phyloP scores from a whole-genome alignment of 2,113 vertebrate genomes.

The Columbina picui region DNA sequence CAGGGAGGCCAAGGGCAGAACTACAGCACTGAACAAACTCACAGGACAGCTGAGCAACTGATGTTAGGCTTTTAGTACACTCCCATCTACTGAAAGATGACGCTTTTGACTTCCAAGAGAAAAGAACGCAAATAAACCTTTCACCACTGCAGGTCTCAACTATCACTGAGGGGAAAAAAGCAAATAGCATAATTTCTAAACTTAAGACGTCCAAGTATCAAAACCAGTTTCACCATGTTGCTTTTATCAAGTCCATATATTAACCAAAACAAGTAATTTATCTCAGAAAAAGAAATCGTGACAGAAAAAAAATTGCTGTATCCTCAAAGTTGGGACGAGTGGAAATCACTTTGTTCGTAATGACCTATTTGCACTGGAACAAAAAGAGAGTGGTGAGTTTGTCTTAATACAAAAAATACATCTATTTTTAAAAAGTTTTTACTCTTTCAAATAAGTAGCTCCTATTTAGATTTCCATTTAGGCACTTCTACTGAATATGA shows the following conservation, averaged over 20 bases:
- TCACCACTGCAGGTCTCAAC: background rate
- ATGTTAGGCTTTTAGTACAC: background rate
- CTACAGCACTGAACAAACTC: background rate
- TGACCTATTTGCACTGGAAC: background rate
- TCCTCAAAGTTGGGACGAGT: background rate
- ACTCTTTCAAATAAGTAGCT: background rate
- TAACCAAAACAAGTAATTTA: background rate
- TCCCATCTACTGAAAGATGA: background rate
- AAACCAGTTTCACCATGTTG: rapidly evolving
- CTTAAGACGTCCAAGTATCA: background rate
- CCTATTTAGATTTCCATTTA: background rate
- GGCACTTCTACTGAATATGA: background rate
- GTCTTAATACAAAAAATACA: background rate
- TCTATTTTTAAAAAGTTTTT: background rate
- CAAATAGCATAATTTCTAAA: background rate
- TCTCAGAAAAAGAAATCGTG: background rate
- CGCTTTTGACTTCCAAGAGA: background rate
- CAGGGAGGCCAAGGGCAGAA: background rate
- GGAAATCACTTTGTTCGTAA: background rate
- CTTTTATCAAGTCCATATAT: background rate
- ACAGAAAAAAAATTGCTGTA: background rate
- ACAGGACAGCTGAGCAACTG: background rate
- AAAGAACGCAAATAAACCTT: background rate
- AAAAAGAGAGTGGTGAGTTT: background rate
- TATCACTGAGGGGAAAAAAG: background rate